phyloP scores from a whole-genome alignment of 2,113 vertebrate species.

The Coreoperca whiteheadi region DNA sequence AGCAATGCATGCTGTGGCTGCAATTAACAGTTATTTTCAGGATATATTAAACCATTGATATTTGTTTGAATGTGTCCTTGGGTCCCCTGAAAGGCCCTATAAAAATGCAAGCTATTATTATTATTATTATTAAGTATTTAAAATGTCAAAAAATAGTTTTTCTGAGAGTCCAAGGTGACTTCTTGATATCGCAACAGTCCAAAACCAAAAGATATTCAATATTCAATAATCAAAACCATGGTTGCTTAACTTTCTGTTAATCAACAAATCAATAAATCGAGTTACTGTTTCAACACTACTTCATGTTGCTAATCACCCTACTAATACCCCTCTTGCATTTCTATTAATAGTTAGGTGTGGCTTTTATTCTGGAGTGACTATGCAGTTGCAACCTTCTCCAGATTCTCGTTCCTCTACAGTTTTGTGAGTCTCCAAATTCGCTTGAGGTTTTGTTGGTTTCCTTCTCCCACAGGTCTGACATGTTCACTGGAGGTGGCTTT shows the following conservation, averaged over 20 bases:
- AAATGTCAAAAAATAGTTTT: background rate
- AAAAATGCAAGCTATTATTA: no score
- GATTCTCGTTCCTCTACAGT: background rate
- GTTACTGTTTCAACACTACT: background rate
- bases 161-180: background rate
- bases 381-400: background rate
- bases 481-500: conserved; percentile 89
- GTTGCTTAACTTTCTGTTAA: background rate
- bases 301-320: background rate
- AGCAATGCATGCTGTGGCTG: background rate
- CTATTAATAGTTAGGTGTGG: background rate
- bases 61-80: background rate
- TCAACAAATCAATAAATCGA: background rate
- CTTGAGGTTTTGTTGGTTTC: conserved; percentile 22
- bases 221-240: background rate
- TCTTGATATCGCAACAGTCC: background rate
- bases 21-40: background rate
- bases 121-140: background rate
- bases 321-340: background rate
- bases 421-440: background rate
- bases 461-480: conserved; percentile 72
- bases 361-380: background rate
- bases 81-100: no score
- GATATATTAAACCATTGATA: no score
- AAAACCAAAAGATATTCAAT: background rate